A percentile compares a stretch with the other conserved stretches of the same genome.
These are phyloP conservation scores for Agrotis segetum DNA, from an alignment of 2,888 invertebrate species.

Conservation along the genomic window DNA sequence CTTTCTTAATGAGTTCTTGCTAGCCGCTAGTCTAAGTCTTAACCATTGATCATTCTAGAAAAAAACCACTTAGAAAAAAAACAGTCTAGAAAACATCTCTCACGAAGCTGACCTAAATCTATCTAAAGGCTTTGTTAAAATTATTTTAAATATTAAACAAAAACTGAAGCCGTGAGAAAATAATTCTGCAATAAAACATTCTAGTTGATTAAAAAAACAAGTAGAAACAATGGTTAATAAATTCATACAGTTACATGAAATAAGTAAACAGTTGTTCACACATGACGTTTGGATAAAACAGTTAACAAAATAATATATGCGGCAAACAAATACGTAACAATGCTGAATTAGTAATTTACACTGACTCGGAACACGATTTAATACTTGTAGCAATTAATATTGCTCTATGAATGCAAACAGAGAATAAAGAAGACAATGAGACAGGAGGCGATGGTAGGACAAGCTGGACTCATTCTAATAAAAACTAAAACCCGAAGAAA, in stretches of 20 bases:
- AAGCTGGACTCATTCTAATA: too few relatives aligned
- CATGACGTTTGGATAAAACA: constrained; percentile 29
- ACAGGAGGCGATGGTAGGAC: too few relatives aligned
- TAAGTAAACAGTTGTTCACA: constrained; percentile 47
- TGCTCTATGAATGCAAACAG: background rate
- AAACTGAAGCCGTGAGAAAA: constrained; percentile 27
- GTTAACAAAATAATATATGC: constrained; percentile 18
- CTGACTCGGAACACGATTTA: constrained; percentile 3
- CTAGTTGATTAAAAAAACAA: constrained; percentile 26
- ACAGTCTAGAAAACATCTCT: constrained; percentile 3
- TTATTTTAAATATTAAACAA: constrained; percentile 13
- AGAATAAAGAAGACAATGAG: background rate
- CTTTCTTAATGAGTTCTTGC: background rate
- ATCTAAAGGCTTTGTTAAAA: constrained; percentile 16
- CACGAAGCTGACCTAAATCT: constrained; percentile 20
- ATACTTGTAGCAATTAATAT: background rate
- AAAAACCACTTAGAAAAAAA: background rate
- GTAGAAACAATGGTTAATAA: constrained; percentile 33
- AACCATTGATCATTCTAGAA: background rate
- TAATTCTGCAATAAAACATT: background rate
- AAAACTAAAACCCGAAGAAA: too few relatives aligned
- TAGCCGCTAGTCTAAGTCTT: background rate
- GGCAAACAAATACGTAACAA: background rate
- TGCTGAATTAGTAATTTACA: constrained; percentile 2
- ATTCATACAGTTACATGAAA: background rate